phyloP scores from a whole-genome alignment of 1,140 invertebrate species.

The Leptonema lineaticorne region DNA sequence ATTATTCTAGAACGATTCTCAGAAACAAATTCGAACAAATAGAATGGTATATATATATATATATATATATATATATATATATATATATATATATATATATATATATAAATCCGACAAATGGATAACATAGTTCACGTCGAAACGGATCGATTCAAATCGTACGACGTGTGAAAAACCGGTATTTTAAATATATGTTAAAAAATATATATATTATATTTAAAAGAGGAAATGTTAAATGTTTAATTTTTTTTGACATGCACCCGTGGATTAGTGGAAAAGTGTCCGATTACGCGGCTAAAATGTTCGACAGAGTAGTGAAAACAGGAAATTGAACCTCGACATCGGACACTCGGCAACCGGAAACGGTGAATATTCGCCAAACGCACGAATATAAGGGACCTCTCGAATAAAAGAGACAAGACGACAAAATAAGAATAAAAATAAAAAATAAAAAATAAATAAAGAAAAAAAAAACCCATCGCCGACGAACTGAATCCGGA shows the following conservation, averaged over 20 bases:
- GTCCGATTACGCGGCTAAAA: background rate
- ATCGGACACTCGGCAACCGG: slow-evolving; percentile 2
- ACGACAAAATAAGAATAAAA: no score
- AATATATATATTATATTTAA: no score
- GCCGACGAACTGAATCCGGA: no score
- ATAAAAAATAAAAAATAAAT: no score
- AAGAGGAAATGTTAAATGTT: no score
- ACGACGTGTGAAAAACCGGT: background rate
- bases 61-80: background rate
- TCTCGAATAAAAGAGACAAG: no score
- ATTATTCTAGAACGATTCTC: no score
- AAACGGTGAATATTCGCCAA: background rate
- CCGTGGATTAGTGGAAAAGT: background rate
- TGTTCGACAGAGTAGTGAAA: background rate
- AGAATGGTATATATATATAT: background rate
- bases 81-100: background rate
- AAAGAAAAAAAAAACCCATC: no score
- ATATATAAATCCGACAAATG: background rate
- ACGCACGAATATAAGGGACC: no score
- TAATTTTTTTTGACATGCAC: slow-evolving; percentile 7
- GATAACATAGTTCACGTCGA: slow-evolving; percentile 11
- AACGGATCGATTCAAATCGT: slow-evolving; percentile 10
- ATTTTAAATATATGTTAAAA: no score
- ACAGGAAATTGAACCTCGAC: slow-evolving; percentile 6
- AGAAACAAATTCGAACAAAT: no score